A percentile compares a stretch with the other conserved stretches of the same genome.
phyloP scores from a whole-genome alignment of 2,113 vertebrate species.

The Syrrhaptes paradoxus region DNA sequence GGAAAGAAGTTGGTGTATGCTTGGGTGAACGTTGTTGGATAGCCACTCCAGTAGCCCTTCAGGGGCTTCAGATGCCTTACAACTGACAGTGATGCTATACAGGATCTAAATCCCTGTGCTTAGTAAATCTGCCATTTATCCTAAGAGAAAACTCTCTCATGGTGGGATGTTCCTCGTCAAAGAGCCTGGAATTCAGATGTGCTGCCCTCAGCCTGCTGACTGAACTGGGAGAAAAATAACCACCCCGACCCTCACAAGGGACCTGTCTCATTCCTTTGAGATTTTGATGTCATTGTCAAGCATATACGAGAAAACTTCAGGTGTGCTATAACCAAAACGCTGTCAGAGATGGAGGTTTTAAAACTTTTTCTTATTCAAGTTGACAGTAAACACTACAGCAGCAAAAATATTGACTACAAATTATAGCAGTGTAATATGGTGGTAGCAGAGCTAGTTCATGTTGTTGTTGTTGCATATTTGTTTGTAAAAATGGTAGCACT shows the following conservation, averaged over 20 bases:
- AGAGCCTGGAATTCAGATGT: neutral
- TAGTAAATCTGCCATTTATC: neutral
- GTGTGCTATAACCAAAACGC: neutral
- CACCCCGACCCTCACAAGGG: neutral
- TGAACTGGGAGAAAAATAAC: neutral
- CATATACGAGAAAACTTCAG: neutral
- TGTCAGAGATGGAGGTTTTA: neutral
- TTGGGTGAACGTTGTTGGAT: too few species aligned
- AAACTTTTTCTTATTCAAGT: rapidly evolving
- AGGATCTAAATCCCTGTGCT: neutral
- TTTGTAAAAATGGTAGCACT: neutral
- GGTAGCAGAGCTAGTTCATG: neutral
- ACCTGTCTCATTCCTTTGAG: neutral
- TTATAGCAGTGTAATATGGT: neutral
- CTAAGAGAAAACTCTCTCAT: neutral
- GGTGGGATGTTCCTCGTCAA: neutral
- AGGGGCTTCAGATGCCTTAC: neutral
- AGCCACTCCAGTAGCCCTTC: neutral
- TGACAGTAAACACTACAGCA: neutral
- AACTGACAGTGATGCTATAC: neutral
- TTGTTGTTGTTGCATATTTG: neutral
- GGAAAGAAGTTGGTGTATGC: neutral
- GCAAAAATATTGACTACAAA: neutral
- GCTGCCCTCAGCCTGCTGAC: neutral
- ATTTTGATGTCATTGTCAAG: neutral